These are phyloP conservation scores for Panthera tigris DNA, from an alignment of 2,113 vertebrate genomes.

Conservation along the genomic window DNA sequence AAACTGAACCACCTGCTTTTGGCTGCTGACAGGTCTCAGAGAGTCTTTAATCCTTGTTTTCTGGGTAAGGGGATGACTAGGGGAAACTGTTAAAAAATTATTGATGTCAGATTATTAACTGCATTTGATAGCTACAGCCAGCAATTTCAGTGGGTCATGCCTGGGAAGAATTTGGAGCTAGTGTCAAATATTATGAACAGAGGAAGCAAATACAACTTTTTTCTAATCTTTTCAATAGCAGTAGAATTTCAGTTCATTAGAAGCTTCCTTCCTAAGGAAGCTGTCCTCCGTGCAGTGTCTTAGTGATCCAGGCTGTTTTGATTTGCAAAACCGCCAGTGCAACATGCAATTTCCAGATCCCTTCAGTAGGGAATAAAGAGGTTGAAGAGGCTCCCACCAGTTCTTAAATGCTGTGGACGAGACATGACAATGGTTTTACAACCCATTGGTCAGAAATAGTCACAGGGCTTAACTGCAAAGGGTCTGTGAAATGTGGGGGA, in stretches of 20 bases:
- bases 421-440: neutral
- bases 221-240: neutral
- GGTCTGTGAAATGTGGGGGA: neutral
- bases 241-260: neutral
- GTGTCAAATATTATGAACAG: neutral
- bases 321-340: neutral
- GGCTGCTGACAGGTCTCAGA: neutral
- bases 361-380: neutral
- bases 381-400: neutral
- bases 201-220: neutral
- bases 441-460: neutral
- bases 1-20: conserved; percentile 35
- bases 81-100: conserved; percentile 16
- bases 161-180: neutral
- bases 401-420: neutral
- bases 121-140: neutral
- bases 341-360: neutral
- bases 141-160: neutral
- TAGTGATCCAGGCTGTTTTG: neutral
- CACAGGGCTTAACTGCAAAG: neutral
- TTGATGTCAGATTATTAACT: neutral
- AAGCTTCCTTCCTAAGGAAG: neutral
- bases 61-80: neutral
- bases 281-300: neutral
- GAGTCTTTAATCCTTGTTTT: conserved; percentile 45